Evolutionary conservation across 2,113 vertebrate genomes (phyloP).

Genomic region (Dasypus novemcinctus): DNA sequence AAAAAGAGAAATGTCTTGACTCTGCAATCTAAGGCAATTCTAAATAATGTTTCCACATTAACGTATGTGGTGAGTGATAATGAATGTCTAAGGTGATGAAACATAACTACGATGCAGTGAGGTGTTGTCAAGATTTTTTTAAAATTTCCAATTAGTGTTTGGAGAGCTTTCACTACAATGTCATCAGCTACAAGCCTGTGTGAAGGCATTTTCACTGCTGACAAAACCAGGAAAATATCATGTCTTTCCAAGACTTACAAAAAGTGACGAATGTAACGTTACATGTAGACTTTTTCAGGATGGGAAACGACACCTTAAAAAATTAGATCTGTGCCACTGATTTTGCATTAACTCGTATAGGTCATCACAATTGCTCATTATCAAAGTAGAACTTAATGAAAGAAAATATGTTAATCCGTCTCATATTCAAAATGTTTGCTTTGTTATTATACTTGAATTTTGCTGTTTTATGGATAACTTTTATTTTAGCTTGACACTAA

Average conservation of each 20-base stretch:
- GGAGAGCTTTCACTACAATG: slow-evolving; percentile 68
- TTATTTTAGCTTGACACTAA: not conserved
- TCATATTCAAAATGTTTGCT: not conserved
- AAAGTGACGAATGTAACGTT: slow-evolving; percentile 72
- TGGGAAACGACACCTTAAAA: slow-evolving; percentile 63
- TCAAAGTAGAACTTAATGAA: not conserved
- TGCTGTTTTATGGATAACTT: not conserved
- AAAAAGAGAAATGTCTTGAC: slow-evolving; percentile 23
- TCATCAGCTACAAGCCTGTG: slow-evolving; percentile 60
- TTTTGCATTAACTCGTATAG: slow-evolving; percentile 46
- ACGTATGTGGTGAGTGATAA: slow-evolving; percentile 60
- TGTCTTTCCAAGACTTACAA: slow-evolving; percentile 66
- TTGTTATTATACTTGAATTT: not conserved
- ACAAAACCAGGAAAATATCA: slow-evolving; percentile 64
- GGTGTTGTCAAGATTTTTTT: slow-evolving; percentile 53
- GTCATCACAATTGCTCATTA: not conserved
- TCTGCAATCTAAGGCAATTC: slow-evolving; percentile 40
- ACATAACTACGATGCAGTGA: not conserved
- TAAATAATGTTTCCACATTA: slow-evolving; percentile 48
- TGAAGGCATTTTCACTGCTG: slow-evolving; percentile 65
- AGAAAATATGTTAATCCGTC: not conserved
- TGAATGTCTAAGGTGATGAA: slow-evolving; percentile 41
- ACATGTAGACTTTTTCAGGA: slow-evolving; percentile 29
- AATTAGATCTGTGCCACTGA: slow-evolving; percentile 54
- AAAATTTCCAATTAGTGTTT: slow-evolving; percentile 75